These are phyloP conservation scores for Periparus ater DNA, from an alignment of 2,797 vertebrate genomes.

Conservation along the genomic window DNA sequence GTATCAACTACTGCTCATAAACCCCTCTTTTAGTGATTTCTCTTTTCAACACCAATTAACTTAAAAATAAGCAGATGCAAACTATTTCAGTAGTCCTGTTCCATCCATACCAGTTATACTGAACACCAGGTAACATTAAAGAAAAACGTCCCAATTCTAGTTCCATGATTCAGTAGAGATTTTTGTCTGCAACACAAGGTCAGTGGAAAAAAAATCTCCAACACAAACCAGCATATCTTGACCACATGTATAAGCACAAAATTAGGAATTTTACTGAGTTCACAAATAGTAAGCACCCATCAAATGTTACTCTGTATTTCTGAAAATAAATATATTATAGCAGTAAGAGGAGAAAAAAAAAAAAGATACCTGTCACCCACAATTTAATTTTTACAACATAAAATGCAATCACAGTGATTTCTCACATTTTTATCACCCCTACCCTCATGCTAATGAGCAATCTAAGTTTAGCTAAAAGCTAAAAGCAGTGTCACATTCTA, in stretches of 20 bases:
- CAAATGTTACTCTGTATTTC: accelerated
- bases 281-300: neutral
- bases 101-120: neutral
- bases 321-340: neutral
- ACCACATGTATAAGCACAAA: neutral
- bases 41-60: neutral
- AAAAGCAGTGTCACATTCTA: neutral
- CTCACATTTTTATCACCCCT: neutral
- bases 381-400: neutral
- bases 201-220: no score
- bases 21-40: neutral
- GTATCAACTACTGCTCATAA: neutral
- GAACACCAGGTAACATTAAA: neutral
- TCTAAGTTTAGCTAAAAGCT: neutral
- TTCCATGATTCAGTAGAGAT: neutral
- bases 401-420: neutral
- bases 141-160: neutral
- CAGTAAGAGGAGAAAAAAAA: neutral
- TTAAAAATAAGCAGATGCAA: neutral
- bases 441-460: neutral
- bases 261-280: neutral
- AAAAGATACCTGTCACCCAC: neutral
- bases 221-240: neutral
- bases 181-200: neutral
- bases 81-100: neutral